phyloP scores from a whole-genome alignment of 2,113 vertebrate genomes.

The Platichthys flesus region DNA sequence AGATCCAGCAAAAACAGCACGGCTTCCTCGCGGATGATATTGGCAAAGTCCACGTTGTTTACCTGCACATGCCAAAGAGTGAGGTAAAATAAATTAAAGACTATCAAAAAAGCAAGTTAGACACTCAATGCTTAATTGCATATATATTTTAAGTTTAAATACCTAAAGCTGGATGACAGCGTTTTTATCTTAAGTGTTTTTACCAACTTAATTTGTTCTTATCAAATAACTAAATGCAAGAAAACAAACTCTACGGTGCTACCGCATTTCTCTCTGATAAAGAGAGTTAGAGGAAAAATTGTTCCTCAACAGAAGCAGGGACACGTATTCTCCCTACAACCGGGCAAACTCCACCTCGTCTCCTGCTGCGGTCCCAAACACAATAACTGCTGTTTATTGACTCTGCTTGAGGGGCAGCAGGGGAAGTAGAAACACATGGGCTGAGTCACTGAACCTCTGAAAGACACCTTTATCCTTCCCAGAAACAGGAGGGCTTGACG shows the following conservation, averaged over 20 bases:
- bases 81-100: not conserved
- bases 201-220: not conserved
- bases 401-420: slow-evolving; percentile 57
- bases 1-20: slow-evolving; percentile 97
- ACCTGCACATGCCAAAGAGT: slow-evolving; percentile 81
- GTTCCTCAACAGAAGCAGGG: slow-evolving; percentile 42
- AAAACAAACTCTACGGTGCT: not conserved
- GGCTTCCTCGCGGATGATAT: slow-evolving; percentile 98
- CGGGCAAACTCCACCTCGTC: slow-evolving; percentile 30
- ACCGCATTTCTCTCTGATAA: slow-evolving; percentile 2
- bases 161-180: not conserved
- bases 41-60: slow-evolving; percentile 99
- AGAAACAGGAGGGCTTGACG: slow-evolving; percentile 66
- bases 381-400: slow-evolving; percentile 81
- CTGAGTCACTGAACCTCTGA: slow-evolving; percentile 70
- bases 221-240: not conserved
- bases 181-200: not conserved
- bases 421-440: slow-evolving; percentile 74
- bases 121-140: not conserved
- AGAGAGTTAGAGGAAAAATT: not conserved
- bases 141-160: not conserved
- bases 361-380: slow-evolving; percentile 64
- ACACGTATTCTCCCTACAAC: slow-evolving; percentile 19
- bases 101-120: not conserved
- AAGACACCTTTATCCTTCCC: slow-evolving; percentile 74